Evolutionary conservation across 1,140 invertebrate genomes (phyloP), one percentile per base, ranked within the genome.

Genomic region (Pentalonia nigronervosa): DNA sequence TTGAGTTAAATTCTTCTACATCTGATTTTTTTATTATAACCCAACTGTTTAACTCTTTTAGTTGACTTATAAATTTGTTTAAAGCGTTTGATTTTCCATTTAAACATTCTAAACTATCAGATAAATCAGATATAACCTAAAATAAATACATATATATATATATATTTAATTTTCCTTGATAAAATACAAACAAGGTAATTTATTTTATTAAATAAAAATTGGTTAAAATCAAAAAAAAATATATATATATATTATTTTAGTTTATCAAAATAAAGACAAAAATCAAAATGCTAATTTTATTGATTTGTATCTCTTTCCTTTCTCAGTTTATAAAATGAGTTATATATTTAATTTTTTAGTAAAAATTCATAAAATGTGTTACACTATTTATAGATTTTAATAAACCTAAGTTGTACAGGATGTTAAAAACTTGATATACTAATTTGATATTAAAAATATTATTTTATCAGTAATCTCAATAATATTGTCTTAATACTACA

Each of bases 31-130:
- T 81, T n/a, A 30, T 11, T 1, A 25, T 21, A 36, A 56, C 91
- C 91, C 91, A 93, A 84, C 8, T 34, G 53, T 86, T 84, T 36
- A 93, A 86, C 23, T 93, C 91, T 86, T 93, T 93, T 93, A 93
- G 56, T 34, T 93, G 81, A 93, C 25, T 86, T 30, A 56, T 93
- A 56, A 93, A 93, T 56, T 56, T 93, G 41, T 93, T 86, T 45
- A 93, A 93, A 86, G 91, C 91, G 21, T 83, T 50, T 50, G 53
- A 83, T 84, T 93, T 93, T 41, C 91, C 91, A 86, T 93, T 93
- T 53, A 93, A 84, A 83, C 91, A 86, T 41, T 56, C 21, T 53
- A 93, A 93, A 84, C 56, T 93, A 30, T 93, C 91, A 30, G 91
- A 93, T 20, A 93, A 53, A 86, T 93, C 91, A 30, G 76, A 84